Conservation (phyloP, 2,113 vertebrate species). For the Charina bottae region DNA sequence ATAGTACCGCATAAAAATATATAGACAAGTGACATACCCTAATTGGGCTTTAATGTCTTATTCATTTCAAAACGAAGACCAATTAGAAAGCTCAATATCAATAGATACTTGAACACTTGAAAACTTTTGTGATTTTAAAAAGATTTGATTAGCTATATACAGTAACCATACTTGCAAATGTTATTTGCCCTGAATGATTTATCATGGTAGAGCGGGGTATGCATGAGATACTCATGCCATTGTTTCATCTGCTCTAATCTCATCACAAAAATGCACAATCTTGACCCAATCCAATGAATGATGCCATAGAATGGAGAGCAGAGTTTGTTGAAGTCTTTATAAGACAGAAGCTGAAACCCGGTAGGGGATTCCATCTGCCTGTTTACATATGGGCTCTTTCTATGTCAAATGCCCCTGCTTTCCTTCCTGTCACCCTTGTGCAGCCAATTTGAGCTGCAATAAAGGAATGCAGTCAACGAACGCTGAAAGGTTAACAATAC, state of each 20-base stretch:
- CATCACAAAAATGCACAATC: background rate
- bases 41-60: background rate
- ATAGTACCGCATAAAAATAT: background rate
- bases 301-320: background rate
- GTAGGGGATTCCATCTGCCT: background rate
- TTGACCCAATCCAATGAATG: background rate
- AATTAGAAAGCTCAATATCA: background rate
- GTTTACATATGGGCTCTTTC: background rate
- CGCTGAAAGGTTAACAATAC: conserved; percentile 28
- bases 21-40: background rate
- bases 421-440: background rate
- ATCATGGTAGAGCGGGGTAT: background rate
- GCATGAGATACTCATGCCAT: background rate
- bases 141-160: background rate
- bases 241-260: background rate
- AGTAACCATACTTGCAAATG: background rate
- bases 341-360: background rate
- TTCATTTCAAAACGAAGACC: background rate
- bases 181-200: background rate
- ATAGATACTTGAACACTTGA: too few relatives aligned
- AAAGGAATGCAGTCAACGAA: background rate
- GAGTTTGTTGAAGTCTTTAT: background rate
- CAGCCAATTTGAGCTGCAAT: background rate
- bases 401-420: background rate
- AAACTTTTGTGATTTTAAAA: background rate